Evolutionary conservation across 1,140 invertebrate genomes (phyloP).

Genomic region (Drosophila sturtevanti): DNA sequence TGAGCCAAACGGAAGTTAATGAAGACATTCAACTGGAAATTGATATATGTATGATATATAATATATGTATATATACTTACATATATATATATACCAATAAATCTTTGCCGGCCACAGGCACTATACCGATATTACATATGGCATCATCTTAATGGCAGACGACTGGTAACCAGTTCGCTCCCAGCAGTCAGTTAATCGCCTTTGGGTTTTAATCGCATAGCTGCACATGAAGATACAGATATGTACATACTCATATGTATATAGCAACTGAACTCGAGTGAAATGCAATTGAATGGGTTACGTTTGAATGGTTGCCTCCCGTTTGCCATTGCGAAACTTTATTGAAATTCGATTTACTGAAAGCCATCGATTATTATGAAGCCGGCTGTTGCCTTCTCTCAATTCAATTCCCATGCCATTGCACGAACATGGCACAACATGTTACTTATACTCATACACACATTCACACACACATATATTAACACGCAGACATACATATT

Average conservation of each 20-base stretch:
- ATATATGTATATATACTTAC: slow-evolving; percentile 3
- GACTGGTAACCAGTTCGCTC: not conserved
- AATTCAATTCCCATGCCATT: slow-evolving; percentile 50
- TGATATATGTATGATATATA: slow-evolving; percentile 10
- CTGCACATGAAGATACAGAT: slow-evolving; percentile 5
- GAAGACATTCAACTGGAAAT: slow-evolving; percentile 15
- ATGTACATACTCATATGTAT: slow-evolving; percentile 8
- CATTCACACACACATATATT: not conserved
- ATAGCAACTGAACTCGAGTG: slow-evolving; percentile 31
- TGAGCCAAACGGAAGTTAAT: not conserved
- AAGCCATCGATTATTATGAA: slow-evolving; percentile 55
- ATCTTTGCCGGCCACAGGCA: not conserved
- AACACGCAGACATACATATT: slow-evolving; percentile 8
- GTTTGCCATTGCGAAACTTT: slow-evolving; percentile 14
- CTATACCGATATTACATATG: not conserved
- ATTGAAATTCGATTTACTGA: slow-evolving; percentile 48
- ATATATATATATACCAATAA: slow-evolving; percentile 2
- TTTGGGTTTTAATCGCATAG: not conserved
- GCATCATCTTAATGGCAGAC: not conserved
- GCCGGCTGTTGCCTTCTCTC: slow-evolving; percentile 4
- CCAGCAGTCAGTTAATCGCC: not conserved
- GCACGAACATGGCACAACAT: slow-evolving; percentile 29
- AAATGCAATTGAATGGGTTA: slow-evolving; percentile 40
- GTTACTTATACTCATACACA: slow-evolving; percentile 22
- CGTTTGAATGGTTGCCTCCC: slow-evolving; percentile 24